A percentile compares a stretch with the other conserved stretches of the same genome.
Conservation (phyloP, 2,113 vertebrate species). For the Pseudopipra pipra region DNA sequence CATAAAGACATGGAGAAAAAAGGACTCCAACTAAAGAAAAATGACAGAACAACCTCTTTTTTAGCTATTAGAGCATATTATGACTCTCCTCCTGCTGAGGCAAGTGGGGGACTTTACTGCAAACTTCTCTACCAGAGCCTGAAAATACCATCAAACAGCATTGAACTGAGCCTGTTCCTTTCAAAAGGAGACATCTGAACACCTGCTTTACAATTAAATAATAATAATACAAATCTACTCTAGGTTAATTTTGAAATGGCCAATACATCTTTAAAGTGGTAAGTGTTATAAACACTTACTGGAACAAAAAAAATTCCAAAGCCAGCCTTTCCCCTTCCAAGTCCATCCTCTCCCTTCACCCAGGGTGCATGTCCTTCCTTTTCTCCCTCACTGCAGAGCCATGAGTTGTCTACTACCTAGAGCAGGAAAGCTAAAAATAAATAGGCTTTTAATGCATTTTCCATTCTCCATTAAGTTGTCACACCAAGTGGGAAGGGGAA, state of each 20-base stretch:
- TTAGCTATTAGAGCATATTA: neutral
- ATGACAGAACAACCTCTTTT: neutral
- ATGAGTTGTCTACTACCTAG: neutral
- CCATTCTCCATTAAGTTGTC: neutral
- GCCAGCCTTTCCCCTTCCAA: neutral
- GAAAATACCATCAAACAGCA: rapidly evolving
- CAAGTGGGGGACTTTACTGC: neutral
- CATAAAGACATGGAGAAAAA: neutral
- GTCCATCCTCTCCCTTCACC: neutral
- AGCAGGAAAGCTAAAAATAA: neutral
- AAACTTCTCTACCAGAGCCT: neutral
- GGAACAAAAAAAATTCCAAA: neutral
- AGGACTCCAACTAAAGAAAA: neutral
- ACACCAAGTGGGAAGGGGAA: neutral
- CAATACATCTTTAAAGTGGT: neutral
- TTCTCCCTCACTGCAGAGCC: neutral
- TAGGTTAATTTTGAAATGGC: neutral
- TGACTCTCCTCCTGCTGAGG: rapidly evolving
- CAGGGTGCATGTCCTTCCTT: neutral
- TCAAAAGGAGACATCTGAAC: neutral
- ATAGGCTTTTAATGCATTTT: neutral
- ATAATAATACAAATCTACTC: neutral
- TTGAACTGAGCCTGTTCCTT: neutral
- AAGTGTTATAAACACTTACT: neutral
- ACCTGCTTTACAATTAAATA: neutral